Conservation (phyloP, 1,140 invertebrate species). For the Apis laboriosa region DNA sequence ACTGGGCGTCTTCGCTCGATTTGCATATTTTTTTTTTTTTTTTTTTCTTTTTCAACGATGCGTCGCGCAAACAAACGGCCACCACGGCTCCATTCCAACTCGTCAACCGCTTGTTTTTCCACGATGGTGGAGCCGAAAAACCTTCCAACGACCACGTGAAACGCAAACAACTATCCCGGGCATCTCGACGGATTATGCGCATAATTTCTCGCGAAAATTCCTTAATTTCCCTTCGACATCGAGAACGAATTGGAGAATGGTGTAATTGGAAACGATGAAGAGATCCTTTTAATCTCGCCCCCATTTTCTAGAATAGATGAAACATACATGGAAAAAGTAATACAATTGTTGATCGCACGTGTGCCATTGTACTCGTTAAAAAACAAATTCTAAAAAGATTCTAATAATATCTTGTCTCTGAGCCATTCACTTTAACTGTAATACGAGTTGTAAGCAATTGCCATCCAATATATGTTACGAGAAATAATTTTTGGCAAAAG, state of each 20-base stretch:
- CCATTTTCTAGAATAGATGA: too few species aligned
- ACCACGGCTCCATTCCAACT: not conserved
- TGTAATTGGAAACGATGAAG: not conserved
- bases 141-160: not conserved
- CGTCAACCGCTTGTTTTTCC: conserved; percentile 17
- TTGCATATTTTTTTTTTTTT: conserved; percentile 25
- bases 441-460: too few species aligned
- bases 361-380: too few species aligned
- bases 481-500: too few species aligned
- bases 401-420: too few species aligned
- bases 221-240: conserved; percentile 7
- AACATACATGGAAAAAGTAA: too few species aligned
- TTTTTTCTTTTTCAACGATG: not conserved
- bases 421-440: too few species aligned
- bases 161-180: conserved; percentile 8
- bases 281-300: not conserved
- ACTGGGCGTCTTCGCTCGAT: conserved; percentile 15
- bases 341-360: too few species aligned
- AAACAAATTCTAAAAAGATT: too few species aligned
- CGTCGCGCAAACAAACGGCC: conserved; percentile 21
- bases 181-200: conserved; percentile 6
- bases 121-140: not conserved
- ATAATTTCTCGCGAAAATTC: conserved; percentile 26
- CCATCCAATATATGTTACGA: too few species aligned
- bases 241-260: not conserved